A percentile compares a stretch with the other conserved stretches of the same genome.
Conservation (phyloP, 1,140 invertebrate species). For the Calycopis cecrops region DNA sequence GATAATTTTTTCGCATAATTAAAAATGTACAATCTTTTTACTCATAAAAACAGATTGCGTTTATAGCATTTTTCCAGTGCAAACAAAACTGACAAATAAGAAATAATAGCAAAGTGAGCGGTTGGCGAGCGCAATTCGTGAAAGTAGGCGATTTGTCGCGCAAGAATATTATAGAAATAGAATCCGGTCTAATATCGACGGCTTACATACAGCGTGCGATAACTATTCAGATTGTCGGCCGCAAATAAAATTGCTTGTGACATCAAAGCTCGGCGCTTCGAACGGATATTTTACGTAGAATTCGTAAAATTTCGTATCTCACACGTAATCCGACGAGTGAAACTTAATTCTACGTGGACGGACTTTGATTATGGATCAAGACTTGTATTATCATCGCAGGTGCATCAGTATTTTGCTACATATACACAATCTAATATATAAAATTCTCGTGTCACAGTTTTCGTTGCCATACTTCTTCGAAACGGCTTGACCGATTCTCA, state of each 20-base stretch:
- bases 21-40: neutral
- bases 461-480: too few relatives aligned
- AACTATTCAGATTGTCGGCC: conserved; percentile 22
- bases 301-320: neutral
- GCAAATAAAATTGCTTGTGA: conserved; percentile 23
- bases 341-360: neutral
- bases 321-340: too few relatives aligned
- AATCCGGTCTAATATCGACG: conserved; percentile 31
- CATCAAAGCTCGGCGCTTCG: conserved; percentile 26
- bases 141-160: conserved; percentile 31
- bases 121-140: conserved; percentile 23
- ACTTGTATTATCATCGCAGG: too few relatives aligned
- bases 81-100: conserved; percentile 6
- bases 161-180: conserved; percentile 29
- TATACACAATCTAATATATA: too few relatives aligned
- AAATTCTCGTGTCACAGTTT: too few relatives aligned
- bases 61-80: neutral
- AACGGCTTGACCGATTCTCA: too few relatives aligned
- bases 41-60: neutral
- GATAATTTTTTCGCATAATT: too few relatives aligned
- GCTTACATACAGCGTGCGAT: conserved; percentile 17
- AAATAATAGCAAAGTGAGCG: conserved; percentile 17
- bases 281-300: conserved; percentile 19
- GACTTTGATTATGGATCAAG: too few relatives aligned
- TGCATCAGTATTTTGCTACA: too few relatives aligned